phyloP scores from a whole-genome alignment of 2,888 invertebrate genomes.

The Eupithecia insigniata region DNA sequence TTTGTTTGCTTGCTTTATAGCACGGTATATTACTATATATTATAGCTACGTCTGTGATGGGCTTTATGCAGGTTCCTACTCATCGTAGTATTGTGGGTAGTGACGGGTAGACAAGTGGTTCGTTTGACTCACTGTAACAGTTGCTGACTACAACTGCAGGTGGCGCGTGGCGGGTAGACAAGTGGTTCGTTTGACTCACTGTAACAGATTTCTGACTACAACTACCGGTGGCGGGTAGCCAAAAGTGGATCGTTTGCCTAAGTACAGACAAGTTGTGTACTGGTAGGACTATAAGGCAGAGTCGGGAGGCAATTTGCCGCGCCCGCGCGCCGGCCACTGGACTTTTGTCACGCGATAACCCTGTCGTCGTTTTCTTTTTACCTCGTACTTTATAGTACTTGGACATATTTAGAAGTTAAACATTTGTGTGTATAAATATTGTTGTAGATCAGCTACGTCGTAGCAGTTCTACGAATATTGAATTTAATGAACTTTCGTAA shows the following conservation, averaged over 20 bases:
- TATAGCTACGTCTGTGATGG: no score
- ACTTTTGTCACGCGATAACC: slow-evolving; percentile 29
- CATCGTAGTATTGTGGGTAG: not conserved
- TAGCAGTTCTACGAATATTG: not conserved
- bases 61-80: no score
- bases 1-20: no score
- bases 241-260: not conserved
- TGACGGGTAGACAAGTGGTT: no score
- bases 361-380: slow-evolving; percentile 13
- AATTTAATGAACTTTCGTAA: not conserved
- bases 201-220: no score
- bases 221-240: not conserved
- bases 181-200: no score
- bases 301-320: slow-evolving; percentile 35
- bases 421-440: not conserved
- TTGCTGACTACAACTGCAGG: no score
- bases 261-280: not conserved
- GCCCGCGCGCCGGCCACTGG: slow-evolving; percentile 29
- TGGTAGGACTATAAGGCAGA: not conserved
- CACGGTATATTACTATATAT: no score
- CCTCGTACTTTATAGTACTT: not conserved
- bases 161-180: no score
- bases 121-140: no score
- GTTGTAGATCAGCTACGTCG: not conserved
- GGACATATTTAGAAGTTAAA: not conserved